Percentiles rank a stretch among this genome's conserved stretches.
phyloP scores from a whole-genome alignment of 1,140 invertebrate species.

The Zaprionus davidi region DNA sequence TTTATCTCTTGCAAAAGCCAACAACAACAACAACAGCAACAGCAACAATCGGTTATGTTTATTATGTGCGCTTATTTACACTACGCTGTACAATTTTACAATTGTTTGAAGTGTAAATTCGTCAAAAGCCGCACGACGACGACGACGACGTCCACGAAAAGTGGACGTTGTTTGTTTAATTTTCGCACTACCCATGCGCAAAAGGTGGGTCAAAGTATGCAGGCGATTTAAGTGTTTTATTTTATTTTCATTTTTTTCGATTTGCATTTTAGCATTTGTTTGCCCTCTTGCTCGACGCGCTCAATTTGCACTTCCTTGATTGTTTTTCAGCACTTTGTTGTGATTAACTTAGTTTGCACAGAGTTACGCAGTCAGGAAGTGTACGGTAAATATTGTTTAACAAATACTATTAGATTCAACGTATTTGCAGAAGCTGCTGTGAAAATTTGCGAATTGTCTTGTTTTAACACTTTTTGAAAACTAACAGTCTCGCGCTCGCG shows the following conservation, averaged over 20 bases:
- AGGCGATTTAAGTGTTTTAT: conserved; percentile 10
- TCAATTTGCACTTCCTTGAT: conserved; percentile 52
- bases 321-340: conserved; percentile 11
- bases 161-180: conserved; percentile 66
- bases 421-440: conserved; percentile 20
- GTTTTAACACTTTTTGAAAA: conserved; percentile 31
- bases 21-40: conserved; percentile 12
- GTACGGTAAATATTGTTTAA: conserved; percentile 55
- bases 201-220: conserved; percentile 22
- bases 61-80: conserved; percentile 74
- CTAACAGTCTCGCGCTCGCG: background rate
- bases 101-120: conserved; percentile 79
- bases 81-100: conserved; percentile 72
- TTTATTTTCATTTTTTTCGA: conserved; percentile 16
- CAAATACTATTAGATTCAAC: conserved; percentile 32
- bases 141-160: conserved; percentile 29
- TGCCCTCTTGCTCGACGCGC: conserved; percentile 31
- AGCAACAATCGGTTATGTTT: conserved; percentile 44
- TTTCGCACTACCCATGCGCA: conserved; percentile 60
- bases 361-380: conserved; percentile 55
- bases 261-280: conserved; percentile 27
- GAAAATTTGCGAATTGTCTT: conserved; percentile 1
- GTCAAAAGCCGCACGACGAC: conserved; percentile 44
- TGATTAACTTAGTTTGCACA: conserved; percentile 35
- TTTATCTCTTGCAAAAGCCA: conserved; percentile 67